Percentiles rank a stretch among this genome's conserved stretches.
Conservation (phyloP, 2,113 vertebrate species). For the Silurus glanis region DNA sequence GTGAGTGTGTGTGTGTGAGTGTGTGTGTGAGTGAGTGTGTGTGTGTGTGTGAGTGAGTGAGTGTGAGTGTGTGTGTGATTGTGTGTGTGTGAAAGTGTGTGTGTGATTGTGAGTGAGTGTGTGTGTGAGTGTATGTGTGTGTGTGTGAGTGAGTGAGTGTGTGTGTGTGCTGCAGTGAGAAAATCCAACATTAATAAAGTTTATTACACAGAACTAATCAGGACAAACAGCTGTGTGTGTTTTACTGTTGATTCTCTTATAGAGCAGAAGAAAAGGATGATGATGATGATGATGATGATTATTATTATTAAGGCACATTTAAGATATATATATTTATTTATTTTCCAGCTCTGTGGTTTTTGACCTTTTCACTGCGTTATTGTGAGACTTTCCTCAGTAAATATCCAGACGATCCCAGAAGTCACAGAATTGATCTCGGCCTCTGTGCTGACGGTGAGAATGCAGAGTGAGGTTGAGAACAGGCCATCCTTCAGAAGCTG, state of each 20-base stretch:
- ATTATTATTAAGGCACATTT: not conserved
- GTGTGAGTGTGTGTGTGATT: no score
- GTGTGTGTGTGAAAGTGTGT: no score
- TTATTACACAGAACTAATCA: not conserved
- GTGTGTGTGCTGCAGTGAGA: not conserved
- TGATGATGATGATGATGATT: no score
- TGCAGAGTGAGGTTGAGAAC: constrained; percentile 72
- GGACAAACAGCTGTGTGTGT: not conserved
- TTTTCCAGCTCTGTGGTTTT: not conserved
- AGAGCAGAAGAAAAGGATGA: not conserved
- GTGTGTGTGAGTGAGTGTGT: no score
- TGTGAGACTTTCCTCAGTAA: constrained; percentile 55
- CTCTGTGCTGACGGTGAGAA: constrained; percentile 63
- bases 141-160: not conserved
- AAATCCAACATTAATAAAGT: not conserved
- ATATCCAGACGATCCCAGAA: constrained; percentile 76
- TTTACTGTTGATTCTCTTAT: not conserved
- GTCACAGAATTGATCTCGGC: constrained; percentile 69
- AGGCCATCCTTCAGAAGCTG: constrained; percentile 61
- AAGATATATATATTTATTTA: not conserved
- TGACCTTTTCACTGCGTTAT: not conserved
- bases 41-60: not conserved
- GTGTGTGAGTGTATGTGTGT: no score
- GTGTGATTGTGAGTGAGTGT: no score
- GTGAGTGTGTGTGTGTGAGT: no score